A percentile compares a stretch with the other conserved stretches of the same genome.
Conservation (phyloP, 2,113 vertebrate genomes). For the Bettongia penicillata region DNA sequence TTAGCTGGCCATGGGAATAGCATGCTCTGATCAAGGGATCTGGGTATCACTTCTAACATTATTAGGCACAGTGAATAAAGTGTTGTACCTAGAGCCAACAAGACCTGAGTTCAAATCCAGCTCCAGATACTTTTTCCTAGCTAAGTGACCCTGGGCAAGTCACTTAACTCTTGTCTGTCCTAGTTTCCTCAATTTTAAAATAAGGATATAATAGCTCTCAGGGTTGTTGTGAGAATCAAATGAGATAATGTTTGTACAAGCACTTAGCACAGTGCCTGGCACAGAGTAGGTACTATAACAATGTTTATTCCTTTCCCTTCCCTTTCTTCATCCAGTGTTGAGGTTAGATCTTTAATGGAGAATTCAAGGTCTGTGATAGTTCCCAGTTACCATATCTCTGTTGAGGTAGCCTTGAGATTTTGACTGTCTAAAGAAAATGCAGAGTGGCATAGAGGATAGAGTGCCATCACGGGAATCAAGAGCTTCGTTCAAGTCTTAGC, state of each 20-base stretch:
- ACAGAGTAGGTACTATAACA: neutral
- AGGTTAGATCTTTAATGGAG: neutral
- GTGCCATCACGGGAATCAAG: neutral
- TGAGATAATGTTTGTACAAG: neutral
- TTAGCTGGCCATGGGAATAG: neutral
- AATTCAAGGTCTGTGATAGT: neutral
- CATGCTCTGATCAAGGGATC: neutral
- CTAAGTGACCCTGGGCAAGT: neutral
- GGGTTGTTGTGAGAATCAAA: neutral
- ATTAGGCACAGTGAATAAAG: neutral
- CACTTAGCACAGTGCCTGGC: neutral
- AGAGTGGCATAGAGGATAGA: neutral
- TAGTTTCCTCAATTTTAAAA: neutral
- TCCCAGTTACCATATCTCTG: neutral
- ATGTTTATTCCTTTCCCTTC: neutral
- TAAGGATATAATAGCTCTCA: neutral
- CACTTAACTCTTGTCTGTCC: neutral
- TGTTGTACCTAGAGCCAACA: neutral
- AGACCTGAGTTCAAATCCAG: neutral
- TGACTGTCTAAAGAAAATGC: neutral
- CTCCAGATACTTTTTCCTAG: neutral
- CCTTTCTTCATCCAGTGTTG: neutral
- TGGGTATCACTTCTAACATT: neutral
- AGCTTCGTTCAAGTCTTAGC: neutral
- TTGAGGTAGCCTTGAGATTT: neutral